Percentiles rank a stretch among this genome's conserved stretches.
phyloP scores from a whole-genome alignment of 2,113 vertebrate genomes.

The Anguilla japonica region DNA sequence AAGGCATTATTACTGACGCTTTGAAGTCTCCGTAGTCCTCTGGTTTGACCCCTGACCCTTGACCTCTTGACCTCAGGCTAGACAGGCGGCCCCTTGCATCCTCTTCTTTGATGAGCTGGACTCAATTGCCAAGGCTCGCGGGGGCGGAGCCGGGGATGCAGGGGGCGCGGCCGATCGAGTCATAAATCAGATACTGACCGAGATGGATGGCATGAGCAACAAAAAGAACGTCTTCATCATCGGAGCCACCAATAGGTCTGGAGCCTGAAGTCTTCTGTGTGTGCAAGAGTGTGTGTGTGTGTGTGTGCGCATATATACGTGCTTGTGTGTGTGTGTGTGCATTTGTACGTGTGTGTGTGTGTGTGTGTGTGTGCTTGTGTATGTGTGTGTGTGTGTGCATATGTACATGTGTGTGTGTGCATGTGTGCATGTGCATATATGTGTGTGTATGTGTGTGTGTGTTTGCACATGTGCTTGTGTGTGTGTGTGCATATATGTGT shows the following conservation, averaged over 20 bases:
- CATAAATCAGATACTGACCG: constrained; percentile 60
- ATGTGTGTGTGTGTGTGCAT: background rate
- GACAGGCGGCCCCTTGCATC: constrained; percentile 57
- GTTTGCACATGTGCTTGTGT: background rate
- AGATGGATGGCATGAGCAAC: constrained; percentile 60
- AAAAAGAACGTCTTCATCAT: constrained; percentile 63
- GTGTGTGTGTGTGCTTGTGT: background rate
- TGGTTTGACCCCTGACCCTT: background rate
- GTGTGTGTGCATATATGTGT: background rate
- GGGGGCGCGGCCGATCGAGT: constrained; percentile 55
- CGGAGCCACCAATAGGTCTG: constrained; percentile 42
- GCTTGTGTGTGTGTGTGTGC: constrained; percentile 11
- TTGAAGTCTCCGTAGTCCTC: background rate
- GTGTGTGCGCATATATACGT: background rate
- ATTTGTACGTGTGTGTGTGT: constrained; percentile 1
- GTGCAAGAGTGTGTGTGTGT: background rate
- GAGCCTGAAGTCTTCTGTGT: background rate
- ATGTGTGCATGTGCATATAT: background rate
- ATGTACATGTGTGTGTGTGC: background rate
- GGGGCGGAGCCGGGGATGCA: constrained; percentile 51
- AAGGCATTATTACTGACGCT: too few species aligned
- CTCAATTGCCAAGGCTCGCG: constrained; percentile 56
- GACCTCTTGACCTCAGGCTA: constrained; percentile 33
- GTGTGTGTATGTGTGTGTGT: background rate
- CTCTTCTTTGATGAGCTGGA: constrained; percentile 60